Evolutionary conservation across 1,140 invertebrate genomes (phyloP).

Genomic region (Nomia melanderi): DNA sequence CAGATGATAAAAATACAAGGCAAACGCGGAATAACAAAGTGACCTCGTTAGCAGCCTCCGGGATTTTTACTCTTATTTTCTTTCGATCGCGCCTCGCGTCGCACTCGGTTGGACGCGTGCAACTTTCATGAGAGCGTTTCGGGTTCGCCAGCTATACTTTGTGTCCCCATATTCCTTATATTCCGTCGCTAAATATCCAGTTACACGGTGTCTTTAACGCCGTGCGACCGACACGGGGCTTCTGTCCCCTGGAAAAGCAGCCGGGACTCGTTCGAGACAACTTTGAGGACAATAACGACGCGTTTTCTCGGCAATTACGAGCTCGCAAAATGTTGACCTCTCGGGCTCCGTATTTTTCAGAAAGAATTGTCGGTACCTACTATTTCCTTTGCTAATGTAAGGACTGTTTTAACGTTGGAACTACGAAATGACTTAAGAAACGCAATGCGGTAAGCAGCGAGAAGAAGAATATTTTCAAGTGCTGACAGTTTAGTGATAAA

Average conservation of each 20-base stretch:
- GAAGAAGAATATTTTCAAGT: too few relatives aligned
- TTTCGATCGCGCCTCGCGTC: neutral
- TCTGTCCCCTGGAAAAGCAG: neutral
- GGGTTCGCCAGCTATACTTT: too few relatives aligned
- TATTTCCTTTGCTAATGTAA: too few relatives aligned
- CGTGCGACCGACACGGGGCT: neutral
- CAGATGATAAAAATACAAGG: neutral
- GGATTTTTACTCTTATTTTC: neutral
- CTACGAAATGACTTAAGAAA: too few relatives aligned
- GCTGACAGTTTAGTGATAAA: too few relatives aligned
- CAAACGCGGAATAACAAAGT: neutral
- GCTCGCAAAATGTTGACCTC: neutral
- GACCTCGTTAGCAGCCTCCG: constrained; percentile 23
- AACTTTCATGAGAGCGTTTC: neutral
- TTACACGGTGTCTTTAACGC: neutral
- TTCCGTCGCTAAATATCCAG: too few relatives aligned
- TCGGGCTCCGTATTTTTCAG: neutral
- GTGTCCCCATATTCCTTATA: too few relatives aligned
- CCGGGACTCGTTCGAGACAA: too few relatives aligned
- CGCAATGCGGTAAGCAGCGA: too few relatives aligned
- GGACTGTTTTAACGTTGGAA: too few relatives aligned
- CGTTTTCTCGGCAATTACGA: neutral
- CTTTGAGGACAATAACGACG: neutral
- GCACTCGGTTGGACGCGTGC: neutral
- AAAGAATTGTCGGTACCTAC: neutral